A percentile compares a stretch with the other conserved stretches of the same genome.
These are phyloP conservation scores for Neopipo cinnamomea DNA, from an alignment of 2,113 vertebrate species.

Conservation along the genomic window DNA sequence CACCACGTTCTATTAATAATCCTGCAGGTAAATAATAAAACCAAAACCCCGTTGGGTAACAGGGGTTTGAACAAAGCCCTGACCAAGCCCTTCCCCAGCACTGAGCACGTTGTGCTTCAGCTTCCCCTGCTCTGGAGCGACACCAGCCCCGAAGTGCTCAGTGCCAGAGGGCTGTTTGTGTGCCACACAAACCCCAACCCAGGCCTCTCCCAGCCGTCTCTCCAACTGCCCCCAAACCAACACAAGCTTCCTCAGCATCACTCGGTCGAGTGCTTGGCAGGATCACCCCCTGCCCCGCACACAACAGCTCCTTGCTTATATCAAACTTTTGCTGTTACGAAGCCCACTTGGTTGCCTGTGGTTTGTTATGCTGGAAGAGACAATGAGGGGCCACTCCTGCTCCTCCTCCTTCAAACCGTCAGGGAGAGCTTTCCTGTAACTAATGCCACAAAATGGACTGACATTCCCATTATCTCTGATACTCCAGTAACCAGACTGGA, in stretches of 20 bases:
- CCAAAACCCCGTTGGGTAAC: not conserved
- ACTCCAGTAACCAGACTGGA: not conserved
- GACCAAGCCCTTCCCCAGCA: not conserved
- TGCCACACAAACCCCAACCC: not conserved
- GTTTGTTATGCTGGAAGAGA: not conserved
- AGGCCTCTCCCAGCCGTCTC: not conserved
- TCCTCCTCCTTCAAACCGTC: not conserved
- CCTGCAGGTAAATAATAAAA: not conserved
- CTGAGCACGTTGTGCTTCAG: not conserved
- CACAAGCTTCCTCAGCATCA: not conserved
- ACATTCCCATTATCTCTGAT: not conserved
- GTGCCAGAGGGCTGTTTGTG: not conserved
- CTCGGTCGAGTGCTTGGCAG: not conserved
- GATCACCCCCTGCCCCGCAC: not conserved
- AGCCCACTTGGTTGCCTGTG: not conserved
- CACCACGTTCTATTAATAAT: not conserved
- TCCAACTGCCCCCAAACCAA: not conserved
- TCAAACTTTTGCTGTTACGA: not conserved
- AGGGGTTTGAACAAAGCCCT: not conserved
- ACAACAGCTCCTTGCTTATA: not conserved
- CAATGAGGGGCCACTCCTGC: not conserved
- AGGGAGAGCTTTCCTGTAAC: not conserved
- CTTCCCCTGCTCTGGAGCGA: not conserved
- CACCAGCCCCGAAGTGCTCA: not conserved
- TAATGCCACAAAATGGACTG: not conserved